phyloP scores from a whole-genome alignment of 2,113 vertebrate genomes.

The Thalassarche chlororhynchos region DNA sequence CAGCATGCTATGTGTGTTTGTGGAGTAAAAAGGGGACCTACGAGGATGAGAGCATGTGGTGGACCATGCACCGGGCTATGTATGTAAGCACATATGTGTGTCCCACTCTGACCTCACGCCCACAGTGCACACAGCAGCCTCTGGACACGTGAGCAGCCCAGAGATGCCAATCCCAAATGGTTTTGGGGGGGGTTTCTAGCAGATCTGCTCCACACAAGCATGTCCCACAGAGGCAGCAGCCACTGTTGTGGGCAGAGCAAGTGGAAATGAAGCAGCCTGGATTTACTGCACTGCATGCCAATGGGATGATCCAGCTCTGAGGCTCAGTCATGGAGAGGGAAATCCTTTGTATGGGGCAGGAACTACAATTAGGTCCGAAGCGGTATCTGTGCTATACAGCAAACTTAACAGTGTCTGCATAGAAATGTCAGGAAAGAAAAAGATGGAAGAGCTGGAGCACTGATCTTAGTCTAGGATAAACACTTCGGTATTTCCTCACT shows the following conservation, averaged over 20 bases:
- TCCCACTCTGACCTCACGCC: not conserved
- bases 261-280: not conserved
- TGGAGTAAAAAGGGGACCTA: not conserved
- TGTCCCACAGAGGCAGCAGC: not conserved
- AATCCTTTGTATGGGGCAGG: not conserved
- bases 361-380: not conserved
- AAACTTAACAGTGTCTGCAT: not conserved
- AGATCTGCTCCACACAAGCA: not conserved
- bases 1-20: not conserved
- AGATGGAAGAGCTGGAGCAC: not conserved
- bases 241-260: not conserved
- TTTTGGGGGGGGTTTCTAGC: not conserved
- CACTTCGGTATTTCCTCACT: not conserved
- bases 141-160: not conserved
- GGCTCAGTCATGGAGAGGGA: not conserved
- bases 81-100: not conserved
- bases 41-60: not conserved
- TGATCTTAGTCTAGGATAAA: not conserved
- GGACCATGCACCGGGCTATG: not conserved
- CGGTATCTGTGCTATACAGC: accelerated
- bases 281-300: not conserved
- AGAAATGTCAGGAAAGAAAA: not conserved
- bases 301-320: not conserved
- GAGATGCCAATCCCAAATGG: not conserved
- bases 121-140: not conserved